phyloP scores from a whole-genome alignment of 92 coral and sea anemone species.

The Isaurus tuberculatus region DNA sequence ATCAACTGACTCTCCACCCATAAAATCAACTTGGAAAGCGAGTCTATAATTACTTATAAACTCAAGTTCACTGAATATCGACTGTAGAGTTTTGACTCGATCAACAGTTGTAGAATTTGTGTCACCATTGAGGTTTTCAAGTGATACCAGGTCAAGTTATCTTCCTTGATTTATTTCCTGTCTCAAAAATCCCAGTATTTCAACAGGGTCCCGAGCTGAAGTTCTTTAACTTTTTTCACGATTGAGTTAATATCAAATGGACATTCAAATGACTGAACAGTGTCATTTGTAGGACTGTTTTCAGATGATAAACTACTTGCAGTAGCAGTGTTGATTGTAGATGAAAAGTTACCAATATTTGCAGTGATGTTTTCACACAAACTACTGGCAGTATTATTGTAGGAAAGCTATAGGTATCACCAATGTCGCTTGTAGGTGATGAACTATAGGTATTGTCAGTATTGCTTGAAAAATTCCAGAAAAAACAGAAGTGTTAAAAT shows the following conservation, averaged over 20 bases:
- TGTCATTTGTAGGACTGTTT: too few species aligned
- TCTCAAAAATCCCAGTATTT: background rate
- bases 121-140: slow-evolving; percentile 56
- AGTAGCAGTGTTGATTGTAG: too few species aligned
- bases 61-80: slow-evolving; percentile 74
- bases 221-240: background rate
- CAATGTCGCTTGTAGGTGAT: too few species aligned
- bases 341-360: too few species aligned
- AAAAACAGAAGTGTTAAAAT: too few species aligned
- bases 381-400: too few species aligned
- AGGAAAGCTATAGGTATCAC: too few species aligned
- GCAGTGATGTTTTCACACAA: too few species aligned
- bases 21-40: slow-evolving; percentile 67
- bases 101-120: slow-evolving; percentile 60
- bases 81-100: slow-evolving; percentile 56
- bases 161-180: slow-evolving; percentile 39
- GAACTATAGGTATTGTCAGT: too few species aligned
- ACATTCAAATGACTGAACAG: background rate
- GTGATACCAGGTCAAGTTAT: slow-evolving; percentile 52
- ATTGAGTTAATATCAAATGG: slow-evolving; percentile 4
- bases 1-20: slow-evolving; percentile 74
- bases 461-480: too few species aligned
- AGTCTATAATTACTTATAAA: slow-evolving; percentile 49
- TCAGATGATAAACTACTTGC: too few species aligned
- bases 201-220: background rate